Evolutionary conservation across 2,797 vertebrate species (phyloP), one percentile per base, ranked within the genome.

Genomic region (Syngnathus rostellatus): DNA sequence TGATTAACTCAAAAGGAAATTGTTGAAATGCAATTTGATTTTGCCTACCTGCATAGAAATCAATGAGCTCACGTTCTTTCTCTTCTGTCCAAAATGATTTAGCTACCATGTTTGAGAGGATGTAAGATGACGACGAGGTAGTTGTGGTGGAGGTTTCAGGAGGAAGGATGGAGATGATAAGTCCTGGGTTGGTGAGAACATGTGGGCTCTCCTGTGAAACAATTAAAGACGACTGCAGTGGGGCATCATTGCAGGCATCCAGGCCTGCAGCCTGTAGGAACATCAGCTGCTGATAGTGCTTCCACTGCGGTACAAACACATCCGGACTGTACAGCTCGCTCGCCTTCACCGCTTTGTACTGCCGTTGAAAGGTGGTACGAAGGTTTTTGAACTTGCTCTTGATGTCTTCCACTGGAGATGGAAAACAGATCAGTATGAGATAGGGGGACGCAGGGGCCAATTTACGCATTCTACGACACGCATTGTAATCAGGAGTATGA

Each of bases 361-460:
- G 85, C 9, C 83, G 80, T 66, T 86, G 85, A 11, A 85, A 87
- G 53, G 83, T 86, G 37, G 84, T 86, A 0, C 85, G 84, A 0
- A 86, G 85, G 64, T 86, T 85, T 67, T 83, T 83, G 73, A 87
- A 87, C 73, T 87, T 87, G 68, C 77, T 83, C 70, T 86, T 85
- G 0, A 86, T 80, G 64, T 87, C 85, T 46, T 86, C 84, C 66
- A 79, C 85, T 87, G 59, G n/a, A 41, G 50, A 61, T 31, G 40
- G 48, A 54, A 57, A 50, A 50, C 0, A 31, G 31, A 39, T 31
- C 8, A 61, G 5, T 0, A 0, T 17, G 16, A 50, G 8, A 16
- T 48, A 8, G 21, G 41, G 17, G 21, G 6, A 2, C 6, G 10
- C 2, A 8, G 39, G 0, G 7, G 11, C 31, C 31, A 31, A 31